phyloP scores from a whole-genome alignment of 2,797 vertebrate species.

The Phylloscopus collybita region DNA sequence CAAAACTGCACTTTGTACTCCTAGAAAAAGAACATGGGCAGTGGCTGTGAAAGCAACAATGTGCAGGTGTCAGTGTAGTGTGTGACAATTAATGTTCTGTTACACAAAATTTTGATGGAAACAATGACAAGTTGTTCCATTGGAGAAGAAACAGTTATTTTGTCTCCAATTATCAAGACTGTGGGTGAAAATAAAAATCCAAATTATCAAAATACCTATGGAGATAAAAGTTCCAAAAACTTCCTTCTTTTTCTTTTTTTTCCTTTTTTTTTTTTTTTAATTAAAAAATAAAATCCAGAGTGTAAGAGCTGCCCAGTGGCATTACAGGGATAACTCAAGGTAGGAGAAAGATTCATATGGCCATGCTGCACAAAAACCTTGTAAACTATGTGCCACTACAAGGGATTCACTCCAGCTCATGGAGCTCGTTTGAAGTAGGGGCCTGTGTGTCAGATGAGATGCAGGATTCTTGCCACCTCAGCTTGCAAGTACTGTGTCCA shows the following conservation, averaged over 20 bases:
- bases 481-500: neutral
- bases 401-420: neutral
- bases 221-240: neutral
- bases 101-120: neutral
- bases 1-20: neutral
- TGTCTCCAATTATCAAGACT: neutral
- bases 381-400: neutral
- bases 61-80: neutral
- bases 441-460: neutral
- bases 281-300: neutral
- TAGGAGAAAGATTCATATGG: neutral
- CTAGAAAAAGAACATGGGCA: neutral
- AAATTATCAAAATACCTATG: neutral
- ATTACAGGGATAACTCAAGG: neutral
- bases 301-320: neutral
- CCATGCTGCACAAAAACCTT: neutral
- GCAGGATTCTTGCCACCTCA: neutral
- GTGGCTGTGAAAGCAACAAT: neutral
- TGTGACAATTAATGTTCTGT: neutral
- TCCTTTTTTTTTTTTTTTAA: neutral
- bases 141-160: neutral
- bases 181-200: neutral
- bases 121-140: accelerated
- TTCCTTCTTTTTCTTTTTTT: neutral
- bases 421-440: neutral